Base-by-base conservation (phyloP, 2,797 vertebrate genomes). In the Alectoris magna region DNA sequence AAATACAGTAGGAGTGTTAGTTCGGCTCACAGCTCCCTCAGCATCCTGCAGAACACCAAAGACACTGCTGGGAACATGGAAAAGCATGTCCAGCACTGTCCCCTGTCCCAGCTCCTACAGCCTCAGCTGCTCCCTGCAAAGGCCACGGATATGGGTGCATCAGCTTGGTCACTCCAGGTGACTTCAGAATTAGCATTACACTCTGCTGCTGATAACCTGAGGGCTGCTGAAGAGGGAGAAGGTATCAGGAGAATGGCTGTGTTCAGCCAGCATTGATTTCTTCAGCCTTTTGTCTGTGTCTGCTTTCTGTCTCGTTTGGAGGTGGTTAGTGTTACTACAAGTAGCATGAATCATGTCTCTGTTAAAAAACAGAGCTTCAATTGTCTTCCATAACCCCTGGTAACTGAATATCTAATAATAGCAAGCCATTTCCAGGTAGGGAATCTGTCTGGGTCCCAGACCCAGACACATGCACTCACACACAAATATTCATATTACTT, bases 311-410 rank as follows among this genome's bases (percentile, higher is more conserved):
- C 97, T 98, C 38, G 1, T 96, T 98, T 77, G 85, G 97, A 98
- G 97, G 96, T 97, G 96, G 97, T 97, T 98, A 96, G 96, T 97
- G 97, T 97, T 98, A 98, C 98, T 98, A 98, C 97, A 96, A 97
- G 97, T 95, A 96, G 95, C 96, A 97, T 97, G 98, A 98, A 98
- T 98, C 97, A 97, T 44, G 74, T 97, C 96, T 98, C 97, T 97
- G 97, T 98, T 97, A 96, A 97, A 97, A 98, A 98, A 97, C 97
- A 98, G 97, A 97, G 97, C 96, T 96, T 95, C 97, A 97, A 91
- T 98, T 98, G 97, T 98, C 97, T 98, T 98, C 96, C 96, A 97
- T 97, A 97, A 97, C 95, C 96, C 96, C 86, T 97, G 93, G 96
- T 97, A 98, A 97, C 96, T 94, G 97, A 94, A 89, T 34, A 68